Percentiles rank a stretch among this genome's conserved stretches.
Conservation (phyloP, 2,113 vertebrate genomes). For the Chaetops frenatus region DNA sequence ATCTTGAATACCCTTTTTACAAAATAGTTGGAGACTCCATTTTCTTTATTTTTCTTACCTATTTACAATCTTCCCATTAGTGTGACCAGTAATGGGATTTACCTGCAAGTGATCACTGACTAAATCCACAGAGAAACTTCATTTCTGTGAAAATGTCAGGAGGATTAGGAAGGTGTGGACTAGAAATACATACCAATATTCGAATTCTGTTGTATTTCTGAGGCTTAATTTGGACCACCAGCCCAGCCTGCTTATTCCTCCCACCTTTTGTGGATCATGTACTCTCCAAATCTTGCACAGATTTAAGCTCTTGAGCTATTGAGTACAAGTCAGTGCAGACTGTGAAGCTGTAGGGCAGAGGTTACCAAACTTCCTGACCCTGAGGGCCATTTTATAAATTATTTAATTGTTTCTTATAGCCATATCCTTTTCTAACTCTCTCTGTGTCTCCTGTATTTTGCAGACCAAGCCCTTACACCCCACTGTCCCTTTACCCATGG, state of each 20-base stretch:
- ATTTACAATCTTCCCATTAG: not conserved
- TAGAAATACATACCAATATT: not conserved
- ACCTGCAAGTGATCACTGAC: not conserved
- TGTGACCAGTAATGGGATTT: not conserved
- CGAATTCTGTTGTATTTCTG: not conserved
- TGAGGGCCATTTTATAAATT: not conserved
- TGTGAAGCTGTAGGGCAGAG: not conserved
- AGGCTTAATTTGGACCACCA: not conserved
- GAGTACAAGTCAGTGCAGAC: not conserved
- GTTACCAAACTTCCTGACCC: not conserved
- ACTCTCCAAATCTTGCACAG: not conserved
- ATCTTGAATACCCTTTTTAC: not conserved
- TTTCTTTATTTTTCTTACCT: not conserved
- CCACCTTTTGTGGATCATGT: not conserved
- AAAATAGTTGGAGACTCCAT: not conserved
- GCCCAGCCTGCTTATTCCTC: not conserved
- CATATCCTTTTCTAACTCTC: not conserved
- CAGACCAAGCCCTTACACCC: not conserved
- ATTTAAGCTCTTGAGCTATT: not conserved
- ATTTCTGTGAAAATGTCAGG: constrained; percentile 9
- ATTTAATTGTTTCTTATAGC: not conserved
- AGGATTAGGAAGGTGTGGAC: not conserved
- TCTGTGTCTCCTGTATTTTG: not conserved
- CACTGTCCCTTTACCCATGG: fast-evolving
- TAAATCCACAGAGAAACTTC: not conserved